Percentiles rank a stretch among this genome's conserved stretches.
phyloP scores from a whole-genome alignment of 2,888 invertebrate species.

The Ectobius pallidus region DNA sequence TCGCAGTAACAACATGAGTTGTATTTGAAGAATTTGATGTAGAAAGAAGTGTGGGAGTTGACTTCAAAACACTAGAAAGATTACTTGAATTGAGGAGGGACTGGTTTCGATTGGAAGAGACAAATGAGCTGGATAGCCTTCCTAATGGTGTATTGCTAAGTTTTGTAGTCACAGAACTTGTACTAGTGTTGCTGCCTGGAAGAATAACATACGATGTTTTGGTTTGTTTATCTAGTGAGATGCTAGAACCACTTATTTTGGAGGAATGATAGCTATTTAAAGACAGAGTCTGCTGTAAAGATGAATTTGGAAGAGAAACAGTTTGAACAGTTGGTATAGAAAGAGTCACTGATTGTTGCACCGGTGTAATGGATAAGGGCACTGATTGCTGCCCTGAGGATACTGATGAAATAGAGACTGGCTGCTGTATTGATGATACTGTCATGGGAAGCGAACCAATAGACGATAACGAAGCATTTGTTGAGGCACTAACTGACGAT shows the following conservation, averaged over 20 bases:
- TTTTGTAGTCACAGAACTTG: constrained; percentile 17
- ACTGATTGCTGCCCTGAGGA: constrained; percentile 15
- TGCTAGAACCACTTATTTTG: background rate
- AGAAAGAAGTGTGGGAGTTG: background rate
- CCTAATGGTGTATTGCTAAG: background rate
- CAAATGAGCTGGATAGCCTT: constrained; percentile 16
- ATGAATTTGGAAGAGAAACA: background rate
- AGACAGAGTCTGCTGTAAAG: constrained; percentile 8
- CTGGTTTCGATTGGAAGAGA: constrained; percentile 3
- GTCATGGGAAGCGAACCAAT: constrained; percentile 12
- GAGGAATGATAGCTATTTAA: background rate
- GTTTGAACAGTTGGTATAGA: background rate
- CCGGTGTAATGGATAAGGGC: background rate
- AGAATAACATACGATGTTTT: constrained; percentile 34
- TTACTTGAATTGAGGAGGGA: background rate
- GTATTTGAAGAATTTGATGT: background rate
- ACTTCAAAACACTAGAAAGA: background rate
- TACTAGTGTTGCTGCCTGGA: constrained; percentile 15
- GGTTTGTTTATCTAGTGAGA: constrained; percentile 20
- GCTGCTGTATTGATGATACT: background rate
- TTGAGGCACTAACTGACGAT: constrained; percentile 22
- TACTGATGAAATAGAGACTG: background rate
- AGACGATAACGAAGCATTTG: background rate
- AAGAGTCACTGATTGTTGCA: background rate
- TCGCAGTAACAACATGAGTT: background rate